phyloP scores from a whole-genome alignment of 2,888 invertebrate species.

The Hemithea aestivaria region DNA sequence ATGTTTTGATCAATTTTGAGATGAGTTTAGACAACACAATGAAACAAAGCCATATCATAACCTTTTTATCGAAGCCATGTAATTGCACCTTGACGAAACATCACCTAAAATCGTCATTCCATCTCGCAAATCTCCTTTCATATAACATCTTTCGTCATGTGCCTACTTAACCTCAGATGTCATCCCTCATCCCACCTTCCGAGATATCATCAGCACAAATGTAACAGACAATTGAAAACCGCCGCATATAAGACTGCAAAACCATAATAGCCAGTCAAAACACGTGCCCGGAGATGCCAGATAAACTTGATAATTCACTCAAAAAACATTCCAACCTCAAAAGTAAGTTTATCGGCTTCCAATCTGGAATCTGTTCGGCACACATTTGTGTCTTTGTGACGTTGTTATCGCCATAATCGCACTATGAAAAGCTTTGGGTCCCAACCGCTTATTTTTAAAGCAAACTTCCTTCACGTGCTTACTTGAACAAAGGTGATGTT shows the following conservation, averaged over 20 bases:
- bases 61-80: not conserved
- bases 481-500: conserved; percentile 30
- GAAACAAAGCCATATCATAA: no score
- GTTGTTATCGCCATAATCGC: conserved; percentile 68
- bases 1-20: no score
- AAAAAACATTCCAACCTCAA: conserved; percentile 62
- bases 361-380: conserved; percentile 73
- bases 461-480: conserved; percentile 51
- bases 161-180: conserved; percentile 44
- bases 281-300: conserved; percentile 60
- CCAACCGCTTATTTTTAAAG: conserved; percentile 57
- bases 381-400: conserved; percentile 69
- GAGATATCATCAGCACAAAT: conserved; percentile 43
- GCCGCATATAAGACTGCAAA: conserved; percentile 43
- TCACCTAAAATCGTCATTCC: conserved; percentile 1
- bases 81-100: conserved; percentile 4
- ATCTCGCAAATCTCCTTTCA: conserved; percentile 15
- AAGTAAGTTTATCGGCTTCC: conserved; percentile 70
- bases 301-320: conserved; percentile 55
- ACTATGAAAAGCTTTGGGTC: conserved; percentile 56
- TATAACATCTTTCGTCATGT: conserved; percentile 31
- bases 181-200: conserved; percentile 29
- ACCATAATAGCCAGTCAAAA: conserved; percentile 61
- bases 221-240: conserved; percentile 53
- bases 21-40: no score